Conservation (phyloP, 2,113 vertebrate species). For the Chroicocephalus ridibundus region DNA sequence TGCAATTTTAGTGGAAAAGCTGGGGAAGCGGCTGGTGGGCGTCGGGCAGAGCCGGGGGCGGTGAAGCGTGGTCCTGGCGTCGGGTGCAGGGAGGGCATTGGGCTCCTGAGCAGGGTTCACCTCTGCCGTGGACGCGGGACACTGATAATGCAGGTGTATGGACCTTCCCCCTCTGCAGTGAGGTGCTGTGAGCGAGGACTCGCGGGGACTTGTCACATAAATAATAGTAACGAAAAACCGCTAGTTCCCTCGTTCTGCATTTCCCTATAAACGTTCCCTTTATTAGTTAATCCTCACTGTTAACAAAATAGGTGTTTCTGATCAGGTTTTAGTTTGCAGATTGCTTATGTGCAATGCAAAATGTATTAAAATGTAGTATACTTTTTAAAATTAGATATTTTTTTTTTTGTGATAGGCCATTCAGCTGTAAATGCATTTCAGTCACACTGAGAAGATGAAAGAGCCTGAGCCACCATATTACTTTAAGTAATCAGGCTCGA, state of each 20-base stretch:
- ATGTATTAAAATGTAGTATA: neutral
- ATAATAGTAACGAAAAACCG: neutral
- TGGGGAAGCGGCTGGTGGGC: accelerated
- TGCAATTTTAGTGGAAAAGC: neutral
- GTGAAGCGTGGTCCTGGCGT: accelerated
- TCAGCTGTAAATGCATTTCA: constrained; percentile 15
- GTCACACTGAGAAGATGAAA: constrained; percentile 45
- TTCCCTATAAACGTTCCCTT: neutral
- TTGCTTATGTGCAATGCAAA: neutral
- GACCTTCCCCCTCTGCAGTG: accelerated
- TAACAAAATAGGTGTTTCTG: constrained; percentile 12
- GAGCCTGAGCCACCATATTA: constrained; percentile 8
- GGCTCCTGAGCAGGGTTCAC: neutral
- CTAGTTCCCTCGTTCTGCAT: neutral
- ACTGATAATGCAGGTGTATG: accelerated
- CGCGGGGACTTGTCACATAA: accelerated
- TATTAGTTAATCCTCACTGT: constrained; percentile 1
- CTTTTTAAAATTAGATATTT: constrained; percentile 45
- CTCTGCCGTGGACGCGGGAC: accelerated
- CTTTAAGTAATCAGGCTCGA: constrained; percentile 67
- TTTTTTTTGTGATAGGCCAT: constrained; percentile 4
- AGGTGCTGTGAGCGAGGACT: neutral
- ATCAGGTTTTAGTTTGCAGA: constrained; percentile 9
- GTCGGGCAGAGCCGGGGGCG: neutral
- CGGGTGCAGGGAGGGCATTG: neutral